phyloP scores from a whole-genome alignment of 1,140 invertebrate genomes.

The Andricus grossulariae region DNA sequence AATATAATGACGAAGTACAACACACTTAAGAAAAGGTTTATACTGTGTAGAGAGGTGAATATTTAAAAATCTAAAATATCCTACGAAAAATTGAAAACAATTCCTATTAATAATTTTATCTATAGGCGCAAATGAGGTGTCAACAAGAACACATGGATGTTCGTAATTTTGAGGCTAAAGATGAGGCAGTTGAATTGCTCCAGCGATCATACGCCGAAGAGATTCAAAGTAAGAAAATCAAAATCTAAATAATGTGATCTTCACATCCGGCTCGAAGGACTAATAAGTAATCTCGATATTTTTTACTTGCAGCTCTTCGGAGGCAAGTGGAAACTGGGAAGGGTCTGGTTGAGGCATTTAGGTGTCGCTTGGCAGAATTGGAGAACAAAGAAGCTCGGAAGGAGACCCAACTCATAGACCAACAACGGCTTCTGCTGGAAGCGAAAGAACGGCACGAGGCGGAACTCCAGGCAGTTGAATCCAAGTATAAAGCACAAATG shows the following conservation, averaged over 20 bases:
- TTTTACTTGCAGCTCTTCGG: slow-evolving; percentile 62
- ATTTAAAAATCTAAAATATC: slow-evolving; percentile 43
- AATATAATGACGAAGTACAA: slow-evolving; percentile 75
- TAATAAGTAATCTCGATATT: neutral
- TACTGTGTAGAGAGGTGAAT: slow-evolving; percentile 75
- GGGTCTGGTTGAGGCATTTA: slow-evolving; percentile 69
- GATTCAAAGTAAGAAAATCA: slow-evolving; percentile 61
- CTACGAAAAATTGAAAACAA: neutral
- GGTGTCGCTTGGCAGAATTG: slow-evolving; percentile 69
- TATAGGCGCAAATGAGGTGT: slow-evolving; percentile 65
- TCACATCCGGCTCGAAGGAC: neutral
- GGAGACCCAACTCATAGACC: slow-evolving; percentile 72
- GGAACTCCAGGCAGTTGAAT: slow-evolving; percentile 80
- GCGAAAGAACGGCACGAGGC: slow-evolving; percentile 76
- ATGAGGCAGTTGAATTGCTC: slow-evolving; percentile 63
- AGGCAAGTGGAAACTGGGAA: slow-evolving; percentile 71
- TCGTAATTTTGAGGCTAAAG: slow-evolving; percentile 62
- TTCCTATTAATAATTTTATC: slow-evolving; percentile 32
- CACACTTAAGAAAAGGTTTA: slow-evolving; percentile 75
- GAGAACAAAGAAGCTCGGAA: slow-evolving; percentile 74
- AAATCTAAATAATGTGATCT: slow-evolving; percentile 20
- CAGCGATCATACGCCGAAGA: slow-evolving; percentile 70
- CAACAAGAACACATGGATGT: slow-evolving; percentile 61
- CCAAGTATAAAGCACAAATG: slow-evolving; percentile 83
- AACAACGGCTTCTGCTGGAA: slow-evolving; percentile 73